phyloP scores from a whole-genome alignment of 2,888 invertebrate genomes.

The Eumacrocentrus americanus region DNA sequence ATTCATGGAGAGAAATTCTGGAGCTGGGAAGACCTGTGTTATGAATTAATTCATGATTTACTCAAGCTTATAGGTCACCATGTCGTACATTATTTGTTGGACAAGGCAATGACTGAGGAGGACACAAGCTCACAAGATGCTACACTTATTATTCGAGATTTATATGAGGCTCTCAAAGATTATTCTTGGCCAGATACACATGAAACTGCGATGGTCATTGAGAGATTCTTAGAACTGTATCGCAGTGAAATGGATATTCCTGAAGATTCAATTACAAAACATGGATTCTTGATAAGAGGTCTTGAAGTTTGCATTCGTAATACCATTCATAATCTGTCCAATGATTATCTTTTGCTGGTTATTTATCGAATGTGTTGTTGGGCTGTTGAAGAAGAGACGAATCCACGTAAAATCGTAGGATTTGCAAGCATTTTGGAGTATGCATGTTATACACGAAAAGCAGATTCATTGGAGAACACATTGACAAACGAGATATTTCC shows the following conservation, averaged over 20 bases:
- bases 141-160: slow-evolving; percentile 62
- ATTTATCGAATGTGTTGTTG: slow-evolving; percentile 65
- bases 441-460: slow-evolving; percentile 63
- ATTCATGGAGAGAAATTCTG: slow-evolving; percentile 60
- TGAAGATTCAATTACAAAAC: background rate
- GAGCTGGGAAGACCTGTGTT: slow-evolving; percentile 59
- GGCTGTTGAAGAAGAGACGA: slow-evolving; percentile 60
- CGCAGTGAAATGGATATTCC: slow-evolving; percentile 58
- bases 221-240: slow-evolving; percentile 63
- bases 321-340: slow-evolving; percentile 63
- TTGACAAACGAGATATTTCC: slow-evolving; percentile 64
- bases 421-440: slow-evolving; percentile 66
- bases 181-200: slow-evolving; percentile 62
- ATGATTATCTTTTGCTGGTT: slow-evolving; percentile 62
- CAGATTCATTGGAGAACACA: slow-evolving; percentile 59
- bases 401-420: slow-evolving; percentile 62
- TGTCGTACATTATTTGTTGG: slow-evolving; percentile 42
- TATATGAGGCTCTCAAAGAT: slow-evolving; percentile 64
- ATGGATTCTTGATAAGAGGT: slow-evolving; percentile 59
- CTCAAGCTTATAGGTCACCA: slow-evolving; percentile 39
- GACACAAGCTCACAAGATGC: slow-evolving; percentile 55
- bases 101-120: slow-evolving; percentile 44
- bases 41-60: slow-evolving; percentile 52
- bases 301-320: slow-evolving; percentile 66
- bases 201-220: slow-evolving; percentile 61